Evolutionary conservation across 2,113 vertebrate genomes (phyloP), one percentile per base, ranked within the genome.

Genomic region (Plectropomus leopardus): DNA sequence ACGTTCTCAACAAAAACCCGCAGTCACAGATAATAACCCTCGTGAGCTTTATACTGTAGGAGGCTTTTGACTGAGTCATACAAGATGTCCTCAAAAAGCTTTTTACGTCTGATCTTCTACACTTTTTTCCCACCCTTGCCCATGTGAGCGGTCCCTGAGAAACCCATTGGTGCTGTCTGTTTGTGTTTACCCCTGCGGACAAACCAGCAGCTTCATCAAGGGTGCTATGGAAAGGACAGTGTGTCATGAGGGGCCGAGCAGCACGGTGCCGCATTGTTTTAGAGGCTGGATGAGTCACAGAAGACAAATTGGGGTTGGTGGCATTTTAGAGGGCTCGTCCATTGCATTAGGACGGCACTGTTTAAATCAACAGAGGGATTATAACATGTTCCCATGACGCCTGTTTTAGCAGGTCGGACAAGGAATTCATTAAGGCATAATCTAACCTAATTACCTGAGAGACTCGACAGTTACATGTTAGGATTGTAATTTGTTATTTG

Each of bases 261-360:
- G 72, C 86, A 72, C 51, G 53, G 74, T 83, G 88, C 82, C 68
- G 89, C 91, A 91, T 90, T 88, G 90, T 90, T 90, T 89, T n/a
- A 83, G 79, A 90, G 81, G 65, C 81, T 80, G 83, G 87, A 89
- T 94, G 93, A 93, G 81, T 94, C 92, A 93, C 36, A 24, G 77
- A 72, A 73, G 83, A 88, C 72, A 71, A 86, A 91, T 85, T 50
- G 48, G 80, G 77, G 73, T 48, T 81, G 84, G 85, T 89, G 88
- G 86, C 76, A 86, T 90, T 91, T 79, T 61, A 81, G 76, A 88
- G 72, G 85, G 65, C 83, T 78, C 21, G 47, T 84, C 64, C 81
- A 66, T 86, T 61, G 84, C 78, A 42, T 85, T 76, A 85, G 67
- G 68, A 64, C 40, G 30, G 53, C 67, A 24, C 64, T 58, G 66